phyloP scores from a whole-genome alignment of 2,797 vertebrate species.

The Ctenosaura bakeri region DNA sequence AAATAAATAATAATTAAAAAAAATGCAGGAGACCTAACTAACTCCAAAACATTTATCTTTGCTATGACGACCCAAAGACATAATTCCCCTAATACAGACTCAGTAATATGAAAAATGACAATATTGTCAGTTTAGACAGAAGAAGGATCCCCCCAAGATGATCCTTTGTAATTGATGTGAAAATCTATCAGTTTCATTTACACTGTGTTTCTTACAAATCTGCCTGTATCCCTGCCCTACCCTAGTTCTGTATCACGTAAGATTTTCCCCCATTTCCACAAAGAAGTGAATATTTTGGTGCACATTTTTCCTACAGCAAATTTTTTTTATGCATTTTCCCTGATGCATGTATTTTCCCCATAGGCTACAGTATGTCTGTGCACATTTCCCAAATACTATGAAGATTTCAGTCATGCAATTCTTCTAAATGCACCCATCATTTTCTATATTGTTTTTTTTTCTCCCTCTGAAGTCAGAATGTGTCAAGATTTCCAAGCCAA shows the following conservation, averaged over 20 bases:
- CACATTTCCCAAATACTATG: too few relatives aligned
- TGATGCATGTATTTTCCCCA: not conserved
- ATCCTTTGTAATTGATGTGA: not conserved
- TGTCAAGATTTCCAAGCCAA: too few relatives aligned
- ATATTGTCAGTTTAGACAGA: not conserved
- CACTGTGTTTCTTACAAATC: not conserved
- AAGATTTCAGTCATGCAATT: too few relatives aligned
- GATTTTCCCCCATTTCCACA: not conserved
- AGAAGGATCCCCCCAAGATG: not conserved
- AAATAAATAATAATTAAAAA: too few relatives aligned
- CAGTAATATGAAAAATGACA: not conserved
- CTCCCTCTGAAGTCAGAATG: too few relatives aligned
- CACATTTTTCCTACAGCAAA: not conserved
- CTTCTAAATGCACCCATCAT: too few relatives aligned
- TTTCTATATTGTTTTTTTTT: too few relatives aligned
- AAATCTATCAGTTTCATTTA: not conserved
- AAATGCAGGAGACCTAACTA: not conserved
- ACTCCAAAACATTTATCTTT: not conserved
- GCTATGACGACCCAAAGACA: not conserved
- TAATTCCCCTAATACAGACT: not conserved
- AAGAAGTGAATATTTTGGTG: not conserved
- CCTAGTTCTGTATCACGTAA: not conserved
- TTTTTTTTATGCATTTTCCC: not conserved
- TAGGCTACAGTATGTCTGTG: too few relatives aligned
- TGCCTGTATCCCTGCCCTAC: not conserved